A percentile compares a stretch with the other conserved stretches of the same genome.
Conservation (phyloP, 2,113 vertebrate species). For the Protobothrops mucrosquamatus region DNA sequence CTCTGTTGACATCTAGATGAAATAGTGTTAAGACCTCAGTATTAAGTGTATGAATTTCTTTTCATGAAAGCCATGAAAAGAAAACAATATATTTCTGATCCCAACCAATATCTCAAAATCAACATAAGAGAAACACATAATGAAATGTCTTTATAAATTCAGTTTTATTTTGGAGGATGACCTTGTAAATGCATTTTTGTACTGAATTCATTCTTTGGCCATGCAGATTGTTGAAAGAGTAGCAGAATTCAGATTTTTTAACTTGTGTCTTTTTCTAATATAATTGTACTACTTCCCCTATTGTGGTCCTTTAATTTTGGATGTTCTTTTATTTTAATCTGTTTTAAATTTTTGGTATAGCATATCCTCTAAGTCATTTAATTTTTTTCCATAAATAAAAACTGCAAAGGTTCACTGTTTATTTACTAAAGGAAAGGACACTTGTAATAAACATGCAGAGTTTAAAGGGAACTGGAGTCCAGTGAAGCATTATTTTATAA, state of each 20-base stretch:
- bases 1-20: neutral
- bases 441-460: conserved; percentile 58
- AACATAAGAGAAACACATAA: conserved; percentile 18
- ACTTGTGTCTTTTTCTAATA: conserved; percentile 47
- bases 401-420: conserved; percentile 35
- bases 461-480: conserved; percentile 54
- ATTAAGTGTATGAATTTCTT: conserved; percentile 12
- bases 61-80: conserved; percentile 5
- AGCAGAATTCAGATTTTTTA: conserved; percentile 18
- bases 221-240: conserved; percentile 38
- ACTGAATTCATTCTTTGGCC: conserved; percentile 46
- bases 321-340: conserved; percentile 32
- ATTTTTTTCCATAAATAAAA: conserved; percentile 20
- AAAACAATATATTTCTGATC: conserved; percentile 4
- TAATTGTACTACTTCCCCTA: conserved; percentile 22
- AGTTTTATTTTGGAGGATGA: conserved; percentile 45
- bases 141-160: conserved; percentile 42
- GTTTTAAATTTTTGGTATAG: conserved; percentile 46
- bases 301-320: conserved; percentile 1
- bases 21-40: conserved; percentile 8
- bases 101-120: conserved; percentile 17
- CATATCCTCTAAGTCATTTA: conserved; percentile 37
- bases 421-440: conserved; percentile 47
- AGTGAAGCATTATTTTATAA: conserved; percentile 49
- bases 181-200: conserved; percentile 46